Evolutionary conservation across 1,140 invertebrate genomes (phyloP).

Genomic region (Chelonus insularis): DNA sequence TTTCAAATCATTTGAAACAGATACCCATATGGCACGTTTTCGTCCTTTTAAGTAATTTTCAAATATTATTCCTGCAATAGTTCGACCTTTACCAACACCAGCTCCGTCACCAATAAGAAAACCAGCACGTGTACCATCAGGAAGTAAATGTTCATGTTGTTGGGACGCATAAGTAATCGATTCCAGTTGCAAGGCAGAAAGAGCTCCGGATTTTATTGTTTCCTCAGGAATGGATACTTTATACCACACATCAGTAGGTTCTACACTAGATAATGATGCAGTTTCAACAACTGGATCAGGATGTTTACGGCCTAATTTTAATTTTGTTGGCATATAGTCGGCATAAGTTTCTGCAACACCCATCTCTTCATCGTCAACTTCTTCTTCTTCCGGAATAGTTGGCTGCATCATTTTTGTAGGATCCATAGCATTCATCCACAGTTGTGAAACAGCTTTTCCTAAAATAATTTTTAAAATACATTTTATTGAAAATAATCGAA

Average conservation of each 20-base stretch:
- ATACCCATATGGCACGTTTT: slow-evolving; percentile 96
- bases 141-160: slow-evolving; percentile 90
- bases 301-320: slow-evolving; percentile 93
- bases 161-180: slow-evolving; percentile 96
- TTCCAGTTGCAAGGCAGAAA: slow-evolving; percentile 96
- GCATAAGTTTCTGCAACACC: slow-evolving; percentile 97
- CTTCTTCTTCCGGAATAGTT: slow-evolving; percentile 70
- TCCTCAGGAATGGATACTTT: slow-evolving; percentile 82
- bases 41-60: slow-evolving; percentile 95
- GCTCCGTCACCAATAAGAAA: slow-evolving; percentile 98
- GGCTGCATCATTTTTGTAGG: slow-evolving; percentile 55
- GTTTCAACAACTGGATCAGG: slow-evolving; percentile 99
- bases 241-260: slow-evolving; percentile 94
- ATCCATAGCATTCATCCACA: slow-evolving; percentile 63
- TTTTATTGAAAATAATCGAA: slow-evolving; percentile 25
- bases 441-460: slow-evolving; percentile 60
- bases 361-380: slow-evolving; percentile 94
- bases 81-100: slow-evolving; percentile 98
- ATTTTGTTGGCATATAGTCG: slow-evolving; percentile 96
- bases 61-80: slow-evolving; percentile 96
- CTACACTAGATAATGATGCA: slow-evolving; percentile 93
- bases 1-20: slow-evolving; percentile 97
- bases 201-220: slow-evolving; percentile 79
- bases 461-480: slow-evolving; percentile 7
- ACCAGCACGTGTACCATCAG: slow-evolving; percentile 88